Base-by-base conservation (phyloP, 2,888 invertebrate genomes). In the Tanypteryx hageni region DNA sequence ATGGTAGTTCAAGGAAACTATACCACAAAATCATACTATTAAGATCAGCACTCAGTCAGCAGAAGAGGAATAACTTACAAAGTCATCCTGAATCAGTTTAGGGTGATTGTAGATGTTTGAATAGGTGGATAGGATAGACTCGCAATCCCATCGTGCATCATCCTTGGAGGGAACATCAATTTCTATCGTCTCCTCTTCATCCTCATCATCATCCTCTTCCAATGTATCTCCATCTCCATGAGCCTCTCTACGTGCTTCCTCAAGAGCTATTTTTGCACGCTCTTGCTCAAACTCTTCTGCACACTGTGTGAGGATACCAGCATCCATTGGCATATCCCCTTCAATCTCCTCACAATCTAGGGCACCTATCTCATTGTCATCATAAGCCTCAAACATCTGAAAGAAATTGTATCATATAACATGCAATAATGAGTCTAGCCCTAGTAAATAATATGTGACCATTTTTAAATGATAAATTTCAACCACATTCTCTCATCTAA, bases 81-180 rank as follows among this genome's bases (percentile, higher is more conserved):
- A 96, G 0, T 97, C 97, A n/a, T 94, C 96, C 86, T 92, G 93
- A 92, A 99, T 98, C 44, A 98, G 94, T 94, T 98, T 98, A 0
- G 99, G 99, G 95, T 98, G 98, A 95, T 99, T 99, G 95, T 98
- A 98, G 92, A 98, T 96, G 94, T 97, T 99, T 11, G 99, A 99
- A 95, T 98, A 98, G 0, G 98, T 99, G 31, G 98, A 98, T 9
- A 99, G 95, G 93, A 99, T 97, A 92, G 98, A 98, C 95, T 99
- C 98, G 94, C 99, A 99, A 95, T 99, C 99, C 98, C 98, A 98
- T 94, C 97, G 97, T 93, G 97, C 96, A 94, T 96, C 96, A 93
- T 97, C 96, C 0, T 96, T 95, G 92, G 97, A 96, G 58, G 96
- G 96, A 0, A 97, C 96, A 93, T 97, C 95, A 0, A 96, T 95